Evolutionary conservation across 2,113 vertebrate species (phyloP), one percentile per base, ranked within the genome.

Genomic region (Ascaphus truei): DNA sequence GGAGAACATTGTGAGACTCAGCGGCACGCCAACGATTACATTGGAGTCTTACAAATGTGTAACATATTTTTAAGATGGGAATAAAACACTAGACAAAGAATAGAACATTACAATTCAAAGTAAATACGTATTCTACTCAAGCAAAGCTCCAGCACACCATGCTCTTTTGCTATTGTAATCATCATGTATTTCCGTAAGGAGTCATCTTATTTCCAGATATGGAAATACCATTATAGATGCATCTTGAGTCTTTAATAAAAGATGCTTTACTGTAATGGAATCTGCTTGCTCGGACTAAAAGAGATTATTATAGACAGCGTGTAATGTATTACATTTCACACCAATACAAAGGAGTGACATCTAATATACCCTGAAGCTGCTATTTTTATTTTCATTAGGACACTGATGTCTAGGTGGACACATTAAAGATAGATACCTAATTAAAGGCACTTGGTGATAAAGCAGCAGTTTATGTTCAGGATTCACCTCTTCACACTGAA

Each of bases 221-320:
- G 71, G 62, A 27, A 68, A 77, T 25, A 8, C 56, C 13, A 2
- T 68, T 63, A 33, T 15, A 36, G 50, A 31, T 16, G 2, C 6
- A 18, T n/a, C 36, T n/a, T 10, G 33, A 67, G 30, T 41, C 48
- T 45, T 76, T 45, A 75, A 45, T 67, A 68, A 26, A 1, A 1
- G 29, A 25, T 31, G 11, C 7, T 12, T 72, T 50, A 67, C 71
- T 43, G 13, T 41, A 56, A 71, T 33, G 50, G 52, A 71, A 75
- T 37, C 15, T 26, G 23, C 23, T 63, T 31, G 41, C 41, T 77
- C 31, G 59, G 34, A 57, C 53, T 73, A 64, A 18, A 47, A 43
- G 39, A 56, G 47, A 50, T 73, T 76, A 60, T 72, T 74, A 64
- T 71, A 55, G 57, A 22, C 1, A 7, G 48, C 68, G 1, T 3